Conservation (phyloP, 2,888 invertebrate genomes). For the Pandemis cinnamomeana region DNA sequence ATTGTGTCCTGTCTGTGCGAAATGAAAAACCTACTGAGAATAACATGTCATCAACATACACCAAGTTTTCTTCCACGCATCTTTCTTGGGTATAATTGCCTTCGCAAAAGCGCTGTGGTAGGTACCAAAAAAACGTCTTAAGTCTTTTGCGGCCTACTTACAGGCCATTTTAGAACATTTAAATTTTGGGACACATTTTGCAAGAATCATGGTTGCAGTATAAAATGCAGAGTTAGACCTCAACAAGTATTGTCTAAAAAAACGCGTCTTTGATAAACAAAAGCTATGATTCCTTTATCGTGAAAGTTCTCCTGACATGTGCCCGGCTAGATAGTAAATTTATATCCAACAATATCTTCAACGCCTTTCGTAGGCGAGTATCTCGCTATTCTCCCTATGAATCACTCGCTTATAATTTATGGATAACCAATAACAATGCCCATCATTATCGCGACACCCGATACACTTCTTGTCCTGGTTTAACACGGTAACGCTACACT, state of each 20-base stretch:
- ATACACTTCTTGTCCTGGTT: not conserved
- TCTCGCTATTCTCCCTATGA: not conserved
- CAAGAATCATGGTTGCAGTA: not conserved
- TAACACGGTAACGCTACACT: not conserved
- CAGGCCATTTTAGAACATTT: too few relatives aligned
- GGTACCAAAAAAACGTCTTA: too few relatives aligned
- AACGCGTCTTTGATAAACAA: too few relatives aligned
- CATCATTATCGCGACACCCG: not conserved
- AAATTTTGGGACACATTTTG: not conserved
- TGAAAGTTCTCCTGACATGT: not conserved
- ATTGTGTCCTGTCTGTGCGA: not conserved
- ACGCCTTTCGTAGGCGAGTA: not conserved
- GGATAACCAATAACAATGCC: conserved; percentile 7
- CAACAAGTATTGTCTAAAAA: too few relatives aligned
- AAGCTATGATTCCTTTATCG: too few relatives aligned
- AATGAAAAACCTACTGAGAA: not conserved
- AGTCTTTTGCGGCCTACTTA: too few relatives aligned
- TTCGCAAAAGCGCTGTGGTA: too few relatives aligned
- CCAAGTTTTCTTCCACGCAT: too few relatives aligned
- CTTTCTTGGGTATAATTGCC: too few relatives aligned
- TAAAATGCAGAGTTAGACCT: too few relatives aligned
- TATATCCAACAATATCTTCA: not conserved
- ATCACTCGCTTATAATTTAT: not conserved
- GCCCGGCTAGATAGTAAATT: too few relatives aligned
- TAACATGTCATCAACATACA: not conserved